These are phyloP conservation scores for Bilobella aurantiaca DNA, from an alignment of 1,140 invertebrate genomes.

Conservation along the genomic window DNA sequence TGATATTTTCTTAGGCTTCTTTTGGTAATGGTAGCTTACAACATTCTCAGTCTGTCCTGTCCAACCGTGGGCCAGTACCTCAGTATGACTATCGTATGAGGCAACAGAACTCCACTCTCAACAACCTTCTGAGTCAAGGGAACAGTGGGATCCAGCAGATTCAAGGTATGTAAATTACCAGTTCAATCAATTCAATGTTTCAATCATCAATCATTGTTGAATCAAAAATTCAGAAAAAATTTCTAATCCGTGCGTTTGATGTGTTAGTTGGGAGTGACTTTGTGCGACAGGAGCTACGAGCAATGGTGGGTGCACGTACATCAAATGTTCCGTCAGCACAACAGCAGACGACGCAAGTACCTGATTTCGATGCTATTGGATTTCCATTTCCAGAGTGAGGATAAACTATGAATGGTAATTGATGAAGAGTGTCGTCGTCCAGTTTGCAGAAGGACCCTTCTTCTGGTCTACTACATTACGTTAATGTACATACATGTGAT, in stretches of 20 bases:
- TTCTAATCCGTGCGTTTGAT: background rate
- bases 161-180: too few species aligned
- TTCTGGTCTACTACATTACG: background rate
- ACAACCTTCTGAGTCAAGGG: constrained; percentile 1
- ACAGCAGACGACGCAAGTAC: constrained; percentile 20
- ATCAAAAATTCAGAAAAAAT: background rate
- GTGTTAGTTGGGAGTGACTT: constrained; percentile 48
- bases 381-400: constrained; percentile 1
- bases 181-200: too few species aligned
- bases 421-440: background rate
- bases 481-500: background rate
- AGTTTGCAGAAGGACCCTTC: background rate
- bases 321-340: constrained; percentile 41
- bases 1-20: background rate
- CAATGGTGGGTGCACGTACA: constrained; percentile 69
- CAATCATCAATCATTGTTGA: too few species aligned
- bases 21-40: background rate
- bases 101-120: constrained; percentile 11
- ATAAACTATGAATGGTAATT: background rate
- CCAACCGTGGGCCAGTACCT: constrained; percentile 44
- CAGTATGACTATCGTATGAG: constrained; percentile 33
- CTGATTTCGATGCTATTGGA: constrained; percentile 33
- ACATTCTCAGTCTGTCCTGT: constrained; percentile 25
- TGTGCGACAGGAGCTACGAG: constrained; percentile 76
- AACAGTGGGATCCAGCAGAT: constrained; percentile 14